Base-by-base conservation (phyloP, 2,113 vertebrate genomes). In the Nannobrachium achirus region DNA sequence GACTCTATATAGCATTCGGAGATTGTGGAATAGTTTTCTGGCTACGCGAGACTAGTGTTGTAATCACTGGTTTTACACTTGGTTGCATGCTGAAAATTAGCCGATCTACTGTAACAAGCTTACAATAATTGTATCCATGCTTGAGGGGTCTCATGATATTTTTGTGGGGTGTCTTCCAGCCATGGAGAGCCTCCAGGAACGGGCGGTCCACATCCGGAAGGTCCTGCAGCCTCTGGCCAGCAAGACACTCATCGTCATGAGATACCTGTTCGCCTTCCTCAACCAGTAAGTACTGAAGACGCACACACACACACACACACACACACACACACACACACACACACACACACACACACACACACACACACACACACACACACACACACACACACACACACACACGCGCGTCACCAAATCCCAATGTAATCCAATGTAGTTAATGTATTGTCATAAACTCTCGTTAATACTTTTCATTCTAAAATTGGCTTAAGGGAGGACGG, bases 211-310 rank as follows among this genome's bases (percentile, higher is more conserved):
- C 82, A 90, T 99, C 42, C 93, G 93, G 62, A 98, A 97, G 39
- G 94, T 95, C 78, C 93, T 99, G 14, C 91, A 97, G 66, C 90
- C 90, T 73, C 91, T 97, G 82, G 94, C 94, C 1, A 94, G 91
- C 88, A 91, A 92, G 93, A 98, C 95, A 10, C 93, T 98, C 89
- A 93, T 99, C 76, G 79, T 99, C 73, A 99, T 99, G 98, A 94
- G 98, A 96, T 99, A 99, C 93, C 94, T 99, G 90, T 99, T 99
- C 68, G 94, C 95, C 55, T 99, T 99, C 92, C 97, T 99, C 81
- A 94, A 86, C 79, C 95, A 99, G 98, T 99, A 86, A 98, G 98
- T 98, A 63, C 11, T n/a, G 14, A 66, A 71, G 42, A 73, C 42
- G 4, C 7, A 53, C 51, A 10, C 51, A 53, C 51, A 8, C 51